Conservation (phyloP, 2,888 invertebrate species). For the Papilio elwesi region DNA sequence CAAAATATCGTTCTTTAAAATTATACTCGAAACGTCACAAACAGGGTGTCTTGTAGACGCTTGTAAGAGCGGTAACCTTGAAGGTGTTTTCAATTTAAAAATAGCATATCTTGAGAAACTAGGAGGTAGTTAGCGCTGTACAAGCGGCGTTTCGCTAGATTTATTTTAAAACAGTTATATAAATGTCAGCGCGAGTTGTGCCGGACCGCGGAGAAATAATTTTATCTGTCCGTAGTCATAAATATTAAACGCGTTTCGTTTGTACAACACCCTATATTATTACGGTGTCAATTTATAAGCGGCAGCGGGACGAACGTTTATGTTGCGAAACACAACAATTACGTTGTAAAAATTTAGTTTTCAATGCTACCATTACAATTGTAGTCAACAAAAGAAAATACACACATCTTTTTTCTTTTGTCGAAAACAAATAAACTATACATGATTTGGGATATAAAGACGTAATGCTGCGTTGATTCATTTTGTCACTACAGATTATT, state of each 20-base stretch:
- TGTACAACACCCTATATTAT: slow-evolving; percentile 54
- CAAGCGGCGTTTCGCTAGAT: slow-evolving; percentile 49
- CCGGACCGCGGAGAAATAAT: slow-evolving; percentile 59
- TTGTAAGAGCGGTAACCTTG: slow-evolving; percentile 9
- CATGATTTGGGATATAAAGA: too few species aligned
- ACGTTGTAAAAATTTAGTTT: too few species aligned
- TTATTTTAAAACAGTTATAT: slow-evolving; percentile 63
- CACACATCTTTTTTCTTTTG: too few species aligned
- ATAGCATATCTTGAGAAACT: slow-evolving; percentile 23
- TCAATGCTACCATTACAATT: too few species aligned
- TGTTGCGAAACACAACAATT: not conserved
- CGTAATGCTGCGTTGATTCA: too few species aligned
- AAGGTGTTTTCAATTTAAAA: slow-evolving; percentile 18
- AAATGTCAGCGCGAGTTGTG: slow-evolving; percentile 56
- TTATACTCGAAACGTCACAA: not conserved
- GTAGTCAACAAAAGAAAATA: too few species aligned
- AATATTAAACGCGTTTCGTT: slow-evolving; percentile 64
- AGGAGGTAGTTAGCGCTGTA: slow-evolving; percentile 30
- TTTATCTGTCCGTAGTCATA: slow-evolving; percentile 63
- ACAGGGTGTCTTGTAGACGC: not conserved
- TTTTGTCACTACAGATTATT: too few species aligned
- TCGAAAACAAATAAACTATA: too few species aligned
- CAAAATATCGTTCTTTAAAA: not conserved
- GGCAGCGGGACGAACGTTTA: not conserved
- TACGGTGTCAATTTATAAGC: slow-evolving; percentile 43